Evolutionary conservation across 1,140 invertebrate genomes (phyloP).

Genomic region (Mizuhopecten yessoensis): DNA sequence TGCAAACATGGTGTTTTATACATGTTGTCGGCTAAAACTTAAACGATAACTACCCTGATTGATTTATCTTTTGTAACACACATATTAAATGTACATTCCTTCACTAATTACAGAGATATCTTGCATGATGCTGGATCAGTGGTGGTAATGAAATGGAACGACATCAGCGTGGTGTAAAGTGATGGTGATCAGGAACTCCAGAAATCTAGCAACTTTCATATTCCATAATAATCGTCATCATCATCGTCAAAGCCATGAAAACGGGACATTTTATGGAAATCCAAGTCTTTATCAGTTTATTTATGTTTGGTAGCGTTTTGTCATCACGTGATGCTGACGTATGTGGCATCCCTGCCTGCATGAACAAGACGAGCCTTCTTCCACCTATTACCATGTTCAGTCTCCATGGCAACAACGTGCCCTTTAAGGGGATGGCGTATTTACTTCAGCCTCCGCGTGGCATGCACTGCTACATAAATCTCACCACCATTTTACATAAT

Average conservation of each 20-base stretch:
- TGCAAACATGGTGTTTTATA: no score
- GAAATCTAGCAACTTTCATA: background rate
- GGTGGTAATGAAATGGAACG: background rate
- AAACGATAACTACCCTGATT: no score
- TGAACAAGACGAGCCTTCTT: background rate
- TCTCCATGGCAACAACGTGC: conserved; percentile 46
- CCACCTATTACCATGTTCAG: conserved; percentile 49
- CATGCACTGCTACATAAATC: conserved; percentile 21
- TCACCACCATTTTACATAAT: background rate
- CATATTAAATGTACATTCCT: background rate
- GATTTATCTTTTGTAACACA: no score
- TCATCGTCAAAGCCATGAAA: conserved; percentile 12
- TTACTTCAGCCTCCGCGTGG: background rate
- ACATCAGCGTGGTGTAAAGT: background rate
- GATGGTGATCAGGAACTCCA: background rate
- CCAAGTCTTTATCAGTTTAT: background rate
- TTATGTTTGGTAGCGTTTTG: background rate
- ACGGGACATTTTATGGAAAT: background rate
- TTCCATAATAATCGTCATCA: background rate
- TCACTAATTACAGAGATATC: background rate
- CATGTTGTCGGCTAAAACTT: no score
- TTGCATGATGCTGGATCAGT: background rate
- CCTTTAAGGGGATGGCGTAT: background rate
- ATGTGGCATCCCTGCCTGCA: background rate
- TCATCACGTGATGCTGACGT: background rate